Evolutionary conservation across 2,888 invertebrate genomes (phyloP).

Genomic region (Dicyrtoma fusca): DNA sequence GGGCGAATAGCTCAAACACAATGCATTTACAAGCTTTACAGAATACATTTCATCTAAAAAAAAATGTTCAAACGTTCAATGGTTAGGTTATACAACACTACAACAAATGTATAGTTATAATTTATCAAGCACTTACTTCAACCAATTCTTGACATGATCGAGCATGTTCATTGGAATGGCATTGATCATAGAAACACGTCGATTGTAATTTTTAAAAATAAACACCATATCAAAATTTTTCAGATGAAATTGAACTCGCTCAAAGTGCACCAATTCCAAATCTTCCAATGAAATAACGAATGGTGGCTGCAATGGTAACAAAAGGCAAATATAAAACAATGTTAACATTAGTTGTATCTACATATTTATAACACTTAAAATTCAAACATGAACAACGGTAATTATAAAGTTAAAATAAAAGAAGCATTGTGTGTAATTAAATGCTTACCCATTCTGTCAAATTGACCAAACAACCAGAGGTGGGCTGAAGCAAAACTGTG

Average conservation of each 20-base stretch:
- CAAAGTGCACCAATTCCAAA: conserved; percentile 97
- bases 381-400: not conserved
- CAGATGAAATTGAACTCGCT: conserved; percentile 96
- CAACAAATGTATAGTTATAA: not conserved
- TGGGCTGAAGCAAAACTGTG: conserved; percentile 94
- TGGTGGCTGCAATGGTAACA: conserved; percentile 71
- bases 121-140: conserved; percentile 79
- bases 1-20: not conserved
- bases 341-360: not conserved
- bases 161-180: conserved; percentile 99
- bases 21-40: not conserved
- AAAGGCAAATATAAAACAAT: conserved; percentile 24
- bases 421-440: no score
- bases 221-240: conserved; percentile 99
- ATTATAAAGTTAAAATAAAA: no score
- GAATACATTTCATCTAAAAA: not conserved
- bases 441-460: conserved; percentile 92
- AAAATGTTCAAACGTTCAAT: not conserved
- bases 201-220: conserved; percentile 96
- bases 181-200: conserved; percentile 94
- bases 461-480: conserved; percentile 95
- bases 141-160: conserved; percentile 99
- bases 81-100: not conserved
- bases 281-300: conserved; percentile 98
- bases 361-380: conserved; percentile 25